Evolutionary conservation across 2,888 invertebrate species (phyloP).

Genomic region (Rotaria magnacalcarata): DNA sequence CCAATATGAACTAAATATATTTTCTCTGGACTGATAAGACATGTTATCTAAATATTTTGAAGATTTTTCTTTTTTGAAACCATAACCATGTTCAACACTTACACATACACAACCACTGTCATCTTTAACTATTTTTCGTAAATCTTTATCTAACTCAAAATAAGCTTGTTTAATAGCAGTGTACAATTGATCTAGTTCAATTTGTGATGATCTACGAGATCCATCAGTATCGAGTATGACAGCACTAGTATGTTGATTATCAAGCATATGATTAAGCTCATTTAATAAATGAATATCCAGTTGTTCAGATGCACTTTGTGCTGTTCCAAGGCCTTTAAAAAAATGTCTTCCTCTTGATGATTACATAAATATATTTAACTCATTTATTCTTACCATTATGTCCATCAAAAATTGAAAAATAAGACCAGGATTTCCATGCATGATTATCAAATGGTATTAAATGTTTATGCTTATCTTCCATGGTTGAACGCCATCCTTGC

Average conservation of each 20-base stretch:
- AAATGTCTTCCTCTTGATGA: no score
- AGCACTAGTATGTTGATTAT: not conserved
- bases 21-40: conserved; percentile 80
- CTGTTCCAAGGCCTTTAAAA: not conserved
- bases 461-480: conserved; percentile 91
- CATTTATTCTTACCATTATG: conserved; percentile 89
- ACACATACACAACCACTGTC: conserved; percentile 18
- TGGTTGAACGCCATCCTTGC: conserved; percentile 94
- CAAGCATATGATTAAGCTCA: not conserved
- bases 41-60: conserved; percentile 68
- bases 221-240: not conserved
- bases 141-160: not conserved
- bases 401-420: conserved; percentile 99
- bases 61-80: not conserved
- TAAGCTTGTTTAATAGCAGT: not conserved
- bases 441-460: conserved; percentile 68
- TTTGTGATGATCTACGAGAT: not conserved
- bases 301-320: not conserved
- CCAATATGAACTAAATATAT: conserved; percentile 62
- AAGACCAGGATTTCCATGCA: conserved; percentile 65
- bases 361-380: conserved; percentile 52
- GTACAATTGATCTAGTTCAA: not conserved
- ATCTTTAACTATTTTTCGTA: not conserved
- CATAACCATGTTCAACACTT: not conserved
- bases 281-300: not conserved